Evolutionary conservation across 2,888 invertebrate genomes (phyloP).

Genomic region (Artemia sinica): DNA sequence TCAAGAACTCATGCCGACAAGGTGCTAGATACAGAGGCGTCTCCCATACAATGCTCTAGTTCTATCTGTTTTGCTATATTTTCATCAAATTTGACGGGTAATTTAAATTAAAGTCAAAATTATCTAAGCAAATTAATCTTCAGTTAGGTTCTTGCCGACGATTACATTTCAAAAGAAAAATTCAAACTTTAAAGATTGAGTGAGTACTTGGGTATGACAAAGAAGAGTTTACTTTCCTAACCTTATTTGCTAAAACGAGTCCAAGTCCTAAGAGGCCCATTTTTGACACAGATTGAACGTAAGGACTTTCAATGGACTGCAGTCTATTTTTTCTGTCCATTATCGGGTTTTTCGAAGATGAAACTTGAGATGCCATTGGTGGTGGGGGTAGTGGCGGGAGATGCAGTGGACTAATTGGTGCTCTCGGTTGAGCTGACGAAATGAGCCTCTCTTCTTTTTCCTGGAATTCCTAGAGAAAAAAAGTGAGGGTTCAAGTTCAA

Average conservation of each 20-base stretch:
- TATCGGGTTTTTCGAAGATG: background rate
- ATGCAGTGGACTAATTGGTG: background rate
- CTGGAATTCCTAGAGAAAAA: background rate
- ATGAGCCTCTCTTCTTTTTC: background rate
- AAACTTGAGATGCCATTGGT: background rate
- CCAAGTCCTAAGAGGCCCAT: background rate
- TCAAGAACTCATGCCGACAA: too few relatives aligned
- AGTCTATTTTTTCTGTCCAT: background rate
- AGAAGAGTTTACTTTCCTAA: background rate
- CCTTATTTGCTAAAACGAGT: background rate
- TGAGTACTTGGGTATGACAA: too few relatives aligned
- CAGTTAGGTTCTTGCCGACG: too few relatives aligned
- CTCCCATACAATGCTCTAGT: too few relatives aligned
- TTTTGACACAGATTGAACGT: background rate
- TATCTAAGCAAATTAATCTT: too few relatives aligned
- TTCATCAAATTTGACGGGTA: too few relatives aligned
- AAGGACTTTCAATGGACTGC: background rate
- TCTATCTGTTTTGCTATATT: too few relatives aligned
- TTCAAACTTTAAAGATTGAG: too few relatives aligned
- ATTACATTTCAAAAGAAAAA: too few relatives aligned
- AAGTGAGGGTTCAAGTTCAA: too few relatives aligned
- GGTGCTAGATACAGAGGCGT: too few relatives aligned
- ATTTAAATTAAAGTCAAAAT: too few relatives aligned
- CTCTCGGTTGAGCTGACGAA: background rate
- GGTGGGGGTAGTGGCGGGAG: conserved; percentile 4